Percentiles rank a stretch among this genome's conserved stretches.
Evolutionary conservation across 2,797 vertebrate species (phyloP).

Genomic region (Odontamblyopus lacepedii): DNA sequence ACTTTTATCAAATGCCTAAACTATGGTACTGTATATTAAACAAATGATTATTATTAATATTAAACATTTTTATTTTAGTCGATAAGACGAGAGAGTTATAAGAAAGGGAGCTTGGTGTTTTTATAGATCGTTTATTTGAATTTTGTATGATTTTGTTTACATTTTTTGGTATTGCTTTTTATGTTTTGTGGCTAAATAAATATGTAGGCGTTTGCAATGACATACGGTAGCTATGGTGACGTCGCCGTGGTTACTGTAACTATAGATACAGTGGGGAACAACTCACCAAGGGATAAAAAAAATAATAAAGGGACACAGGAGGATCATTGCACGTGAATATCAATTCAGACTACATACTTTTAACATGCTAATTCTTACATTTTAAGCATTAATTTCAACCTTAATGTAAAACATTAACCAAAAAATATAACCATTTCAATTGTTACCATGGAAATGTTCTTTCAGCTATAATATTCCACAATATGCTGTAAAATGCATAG

Average conservation of each 20-base stretch:
- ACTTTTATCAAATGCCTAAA: constrained; percentile 31
- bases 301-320: not conserved
- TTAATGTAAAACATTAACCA: too few relatives aligned
- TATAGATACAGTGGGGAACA: not conserved
- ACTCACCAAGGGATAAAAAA: not conserved
- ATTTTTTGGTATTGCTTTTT: constrained; percentile 38
- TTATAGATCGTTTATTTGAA: constrained; percentile 52
- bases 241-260: constrained; percentile 29
- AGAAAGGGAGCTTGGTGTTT: constrained; percentile 54
- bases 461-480: too few relatives aligned
- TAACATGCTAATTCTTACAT: not conserved
- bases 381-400: too few relatives aligned
- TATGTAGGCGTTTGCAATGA: constrained; percentile 35
- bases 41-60: constrained; percentile 19
- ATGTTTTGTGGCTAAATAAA: constrained; percentile 52
- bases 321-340: not conserved
- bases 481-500: too few relatives aligned
- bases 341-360: not conserved
- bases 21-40: constrained; percentile 59
- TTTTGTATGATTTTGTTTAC: constrained; percentile 64
- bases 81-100: constrained; percentile 11
- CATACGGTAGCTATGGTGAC: constrained; percentile 13
- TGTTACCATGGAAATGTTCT: too few relatives aligned
- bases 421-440: too few relatives aligned
- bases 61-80: constrained; percentile 19